phyloP scores from a whole-genome alignment of 2,888 invertebrate genomes.

The Megalurothrips usitatus region DNA sequence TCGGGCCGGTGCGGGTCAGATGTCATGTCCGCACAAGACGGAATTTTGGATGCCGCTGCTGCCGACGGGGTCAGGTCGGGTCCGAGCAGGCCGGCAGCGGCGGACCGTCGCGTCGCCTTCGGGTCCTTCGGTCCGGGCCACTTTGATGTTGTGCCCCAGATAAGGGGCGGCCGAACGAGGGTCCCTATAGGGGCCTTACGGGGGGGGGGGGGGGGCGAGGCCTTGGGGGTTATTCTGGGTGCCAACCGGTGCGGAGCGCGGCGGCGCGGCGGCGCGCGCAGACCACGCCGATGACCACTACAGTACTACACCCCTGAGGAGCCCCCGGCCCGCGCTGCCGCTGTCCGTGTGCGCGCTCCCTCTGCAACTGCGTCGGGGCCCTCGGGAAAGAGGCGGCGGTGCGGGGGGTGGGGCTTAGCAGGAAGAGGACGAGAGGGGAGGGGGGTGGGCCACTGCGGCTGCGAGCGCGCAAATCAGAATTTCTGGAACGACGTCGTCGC shows the following conservation, averaged over 20 bases:
- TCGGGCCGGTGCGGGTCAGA: neutral
- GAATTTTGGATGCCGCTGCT: neutral
- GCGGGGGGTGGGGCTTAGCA: neutral
- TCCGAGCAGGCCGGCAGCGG: neutral
- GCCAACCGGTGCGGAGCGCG: conserved; percentile 20
- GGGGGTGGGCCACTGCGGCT: neutral
- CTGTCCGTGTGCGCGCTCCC: neutral
- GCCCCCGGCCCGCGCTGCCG: neutral
- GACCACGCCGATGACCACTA: neutral
- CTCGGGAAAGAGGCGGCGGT: neutral
- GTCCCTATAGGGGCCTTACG: neutral
- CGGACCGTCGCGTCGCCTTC: neutral
- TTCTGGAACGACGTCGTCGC: too few relatives aligned
- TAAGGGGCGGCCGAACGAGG: neutral
- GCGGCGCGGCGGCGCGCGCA: neutral
- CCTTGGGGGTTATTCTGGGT: conserved; percentile 33
- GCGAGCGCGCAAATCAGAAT: neutral
- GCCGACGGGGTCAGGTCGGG: neutral
- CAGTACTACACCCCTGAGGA: neutral
- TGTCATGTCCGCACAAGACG: neutral
- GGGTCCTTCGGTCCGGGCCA: neutral
- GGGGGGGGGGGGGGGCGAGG: neutral
- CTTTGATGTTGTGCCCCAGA: neutral
- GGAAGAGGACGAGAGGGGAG: neutral
- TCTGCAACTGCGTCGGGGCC: neutral